Conservation (phyloP, 2,113 vertebrate genomes). For the Polyodon spathula region DNA sequence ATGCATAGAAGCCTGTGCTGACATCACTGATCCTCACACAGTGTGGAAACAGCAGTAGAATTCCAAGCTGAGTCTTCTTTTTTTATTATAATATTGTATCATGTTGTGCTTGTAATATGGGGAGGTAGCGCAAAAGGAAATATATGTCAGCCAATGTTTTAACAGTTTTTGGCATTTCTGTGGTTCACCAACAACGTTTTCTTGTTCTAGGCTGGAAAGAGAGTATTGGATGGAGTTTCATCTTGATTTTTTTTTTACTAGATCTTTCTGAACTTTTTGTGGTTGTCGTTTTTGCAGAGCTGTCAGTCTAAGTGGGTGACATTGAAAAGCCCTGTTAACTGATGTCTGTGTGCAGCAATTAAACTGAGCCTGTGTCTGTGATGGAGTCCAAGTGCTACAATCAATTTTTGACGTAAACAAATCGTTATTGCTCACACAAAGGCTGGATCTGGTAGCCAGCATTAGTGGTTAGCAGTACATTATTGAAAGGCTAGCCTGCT, state of each 20-base stretch:
- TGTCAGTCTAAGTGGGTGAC: neutral
- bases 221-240: neutral
- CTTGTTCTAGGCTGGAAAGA: neutral
- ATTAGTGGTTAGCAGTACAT: no score
- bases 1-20: no score
- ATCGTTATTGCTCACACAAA: no score
- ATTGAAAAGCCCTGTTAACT: neutral
- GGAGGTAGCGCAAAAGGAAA: neutral
- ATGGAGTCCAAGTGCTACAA: no score
- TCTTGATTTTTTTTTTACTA: neutral
- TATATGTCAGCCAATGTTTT: neutral
- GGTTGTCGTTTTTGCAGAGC: conserved; percentile 1
- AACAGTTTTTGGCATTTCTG: conserved; percentile 3
- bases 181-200: neutral
- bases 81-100: no score
- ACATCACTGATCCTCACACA: no score
- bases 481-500: no score
- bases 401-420: no score
- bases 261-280: neutral
- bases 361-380: neutral
- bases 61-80: no score
- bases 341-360: neutral
- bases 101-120: neutral
- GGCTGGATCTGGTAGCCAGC: no score
- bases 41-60: no score